Base-by-base conservation (phyloP, 92 coral and sea anemone species). In the Palythoa heliodiscus region DNA sequence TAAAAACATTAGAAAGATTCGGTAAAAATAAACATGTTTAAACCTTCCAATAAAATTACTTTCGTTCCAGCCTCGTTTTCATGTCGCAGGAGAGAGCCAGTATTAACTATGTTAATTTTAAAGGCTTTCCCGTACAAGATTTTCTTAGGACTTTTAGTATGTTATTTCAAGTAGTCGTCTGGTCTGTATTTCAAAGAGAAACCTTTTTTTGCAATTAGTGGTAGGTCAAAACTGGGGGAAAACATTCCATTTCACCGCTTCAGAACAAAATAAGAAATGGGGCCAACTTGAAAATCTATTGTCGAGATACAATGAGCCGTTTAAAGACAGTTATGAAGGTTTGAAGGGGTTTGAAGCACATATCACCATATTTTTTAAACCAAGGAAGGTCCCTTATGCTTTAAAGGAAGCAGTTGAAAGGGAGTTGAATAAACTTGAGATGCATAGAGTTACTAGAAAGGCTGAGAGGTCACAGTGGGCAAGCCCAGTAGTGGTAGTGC, bases 401-500 rank as follows among this genome's bases (percentile, higher is more conserved):
- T 22, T 87, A 1, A 78, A 71, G 24, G 86, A 71, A 0, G 50
- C 70, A n/a, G 81, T 87, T 1, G 82, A 87, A 25, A 57, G 19
- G 13, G 86, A 87, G 70, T 4, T 61, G 70, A 53, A 63, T 52
- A 87, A 79, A 64, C 82, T 86, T 0, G 83, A 60, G 23, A 63
- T 24, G n/a, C 24, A 66, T 39, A 83, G 83, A 52, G 73, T 75
- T 1, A 83, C 83, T 40, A 75, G n/a, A 48, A 63, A 83, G 13
- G 53, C 50, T 35, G 78, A 75, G 10, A 83, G 72, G 87, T 72
- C 77, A 38, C 57, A 78, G 3, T 86, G 92, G 92, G 87, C 86
- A 2, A 84, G 88, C 35, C 88, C 86, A 39, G 61, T 78, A 4
- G 91, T 89, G 48, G 91, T 88, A 0, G 91, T 88, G 40, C 91